These are phyloP conservation scores for Chloropsis hardwickii DNA, from an alignment of 2,113 vertebrate species.

Conservation along the genomic window DNA sequence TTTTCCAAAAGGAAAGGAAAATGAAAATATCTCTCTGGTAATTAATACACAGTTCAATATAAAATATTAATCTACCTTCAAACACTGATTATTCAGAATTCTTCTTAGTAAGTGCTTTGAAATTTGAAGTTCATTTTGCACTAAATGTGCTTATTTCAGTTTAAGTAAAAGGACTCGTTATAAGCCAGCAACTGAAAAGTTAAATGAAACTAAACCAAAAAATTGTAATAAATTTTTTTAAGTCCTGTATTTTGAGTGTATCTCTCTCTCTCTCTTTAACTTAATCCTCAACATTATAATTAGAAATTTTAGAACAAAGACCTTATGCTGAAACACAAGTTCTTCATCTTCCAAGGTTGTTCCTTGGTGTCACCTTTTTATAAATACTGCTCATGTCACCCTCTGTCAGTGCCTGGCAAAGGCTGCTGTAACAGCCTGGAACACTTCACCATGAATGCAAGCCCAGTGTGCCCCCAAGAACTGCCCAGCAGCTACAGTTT, in stretches of 20 bases:
- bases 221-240: no score
- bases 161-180: neutral
- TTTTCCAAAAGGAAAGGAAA: neutral
- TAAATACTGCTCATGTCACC: neutral
- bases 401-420: neutral
- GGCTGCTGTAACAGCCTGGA: neutral
- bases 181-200: neutral
- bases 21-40: neutral
- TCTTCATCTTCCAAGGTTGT: neutral
- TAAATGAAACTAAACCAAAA: neutral
- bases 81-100: neutral
- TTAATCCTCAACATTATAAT: neutral
- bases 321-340: neutral
- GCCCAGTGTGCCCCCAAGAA: neutral
- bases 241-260: neutral
- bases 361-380: neutral
- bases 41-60: neutral
- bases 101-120: neutral
- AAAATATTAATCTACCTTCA: constrained; percentile 6
- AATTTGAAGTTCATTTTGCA: neutral
- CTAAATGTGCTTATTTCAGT: neutral
- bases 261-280: neutral
- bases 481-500: neutral
- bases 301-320: neutral
- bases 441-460: neutral